Percentiles rank a stretch among this genome's conserved stretches.
phyloP scores from a whole-genome alignment of 2,888 invertebrate species.

The Chironomus riparius region DNA sequence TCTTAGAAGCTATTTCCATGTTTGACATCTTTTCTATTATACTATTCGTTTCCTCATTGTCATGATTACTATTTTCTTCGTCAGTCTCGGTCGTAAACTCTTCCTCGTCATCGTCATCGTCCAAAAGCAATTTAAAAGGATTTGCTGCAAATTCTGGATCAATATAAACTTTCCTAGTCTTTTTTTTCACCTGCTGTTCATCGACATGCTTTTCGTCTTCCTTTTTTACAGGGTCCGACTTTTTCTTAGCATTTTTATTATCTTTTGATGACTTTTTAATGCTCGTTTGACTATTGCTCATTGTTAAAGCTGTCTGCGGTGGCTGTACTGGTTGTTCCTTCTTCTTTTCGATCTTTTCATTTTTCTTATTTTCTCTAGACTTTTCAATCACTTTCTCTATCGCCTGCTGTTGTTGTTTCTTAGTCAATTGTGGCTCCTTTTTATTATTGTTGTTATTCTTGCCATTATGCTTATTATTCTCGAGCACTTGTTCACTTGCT shows the following conservation, averaged over 20 bases:
- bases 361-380: not conserved
- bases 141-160: constrained; percentile 29
- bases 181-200: constrained; percentile 30
- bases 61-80: not conserved
- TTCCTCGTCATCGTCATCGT: constrained; percentile 29
- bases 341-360: constrained; percentile 29
- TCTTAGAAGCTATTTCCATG: not conserved
- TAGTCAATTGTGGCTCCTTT: not conserved
- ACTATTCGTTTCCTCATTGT: not conserved
- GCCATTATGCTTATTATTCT: not conserved
- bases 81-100: constrained; percentile 5
- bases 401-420: constrained; percentile 10
- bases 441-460: not conserved
- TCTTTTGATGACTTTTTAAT: constrained; percentile 32
- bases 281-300: constrained; percentile 36
- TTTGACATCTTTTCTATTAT: not conserved
- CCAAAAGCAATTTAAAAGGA: constrained; percentile 28
- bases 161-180: constrained; percentile 27
- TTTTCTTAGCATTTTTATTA: constrained; percentile 28
- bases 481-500: not conserved
- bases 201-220: too few relatives aligned
- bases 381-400: not conserved
- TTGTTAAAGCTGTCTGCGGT: not conserved
- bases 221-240: constrained; percentile 11
- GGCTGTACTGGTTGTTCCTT: constrained; percentile 28